phyloP scores from a whole-genome alignment of 1,140 invertebrate genomes.

The Aleiodes sp. region DNA sequence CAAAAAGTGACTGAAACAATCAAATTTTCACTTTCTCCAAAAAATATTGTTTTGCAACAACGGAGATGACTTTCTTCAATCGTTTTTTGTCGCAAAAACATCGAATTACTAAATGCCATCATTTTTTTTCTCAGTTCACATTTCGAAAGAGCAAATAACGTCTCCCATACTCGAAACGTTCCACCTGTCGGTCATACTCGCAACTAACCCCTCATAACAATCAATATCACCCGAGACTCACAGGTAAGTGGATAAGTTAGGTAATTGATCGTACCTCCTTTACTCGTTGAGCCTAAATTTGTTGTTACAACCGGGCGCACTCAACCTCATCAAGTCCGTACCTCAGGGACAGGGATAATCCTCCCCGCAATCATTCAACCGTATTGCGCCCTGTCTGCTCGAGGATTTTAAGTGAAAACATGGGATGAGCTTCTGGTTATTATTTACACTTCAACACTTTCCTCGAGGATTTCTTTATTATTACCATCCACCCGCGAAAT shows the following conservation, averaged over 20 bases:
- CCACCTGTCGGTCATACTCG: constrained; percentile 51
- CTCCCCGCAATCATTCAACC: constrained; percentile 3
- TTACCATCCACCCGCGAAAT: background rate
- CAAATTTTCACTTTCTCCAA: too few species aligned
- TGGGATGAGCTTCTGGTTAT: constrained; percentile 41
- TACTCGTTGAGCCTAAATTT: constrained; percentile 12
- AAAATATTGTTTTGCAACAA: too few species aligned
- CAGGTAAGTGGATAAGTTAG: constrained; percentile 52
- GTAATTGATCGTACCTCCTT: constrained; percentile 34
- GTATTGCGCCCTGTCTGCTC: background rate
- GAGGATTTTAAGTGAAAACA: constrained; percentile 41
- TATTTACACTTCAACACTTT: constrained; percentile 45
- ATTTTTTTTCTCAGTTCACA: too few species aligned
- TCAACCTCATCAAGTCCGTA: background rate
- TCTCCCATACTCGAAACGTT: too few species aligned
- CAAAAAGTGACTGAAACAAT: too few species aligned
- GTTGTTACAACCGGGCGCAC: constrained; percentile 12
- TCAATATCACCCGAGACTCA: constrained; percentile 49
- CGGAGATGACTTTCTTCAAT: too few species aligned
- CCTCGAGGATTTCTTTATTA: constrained; percentile 8
- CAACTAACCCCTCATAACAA: constrained; percentile 47
- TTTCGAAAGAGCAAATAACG: too few species aligned
- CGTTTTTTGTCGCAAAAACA: too few species aligned
- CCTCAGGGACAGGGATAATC: constrained; percentile 11
- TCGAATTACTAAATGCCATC: too few species aligned